These are phyloP conservation scores for Andrena minutula DNA, from an alignment of 2,888 invertebrate genomes.

Conservation along the genomic window DNA sequence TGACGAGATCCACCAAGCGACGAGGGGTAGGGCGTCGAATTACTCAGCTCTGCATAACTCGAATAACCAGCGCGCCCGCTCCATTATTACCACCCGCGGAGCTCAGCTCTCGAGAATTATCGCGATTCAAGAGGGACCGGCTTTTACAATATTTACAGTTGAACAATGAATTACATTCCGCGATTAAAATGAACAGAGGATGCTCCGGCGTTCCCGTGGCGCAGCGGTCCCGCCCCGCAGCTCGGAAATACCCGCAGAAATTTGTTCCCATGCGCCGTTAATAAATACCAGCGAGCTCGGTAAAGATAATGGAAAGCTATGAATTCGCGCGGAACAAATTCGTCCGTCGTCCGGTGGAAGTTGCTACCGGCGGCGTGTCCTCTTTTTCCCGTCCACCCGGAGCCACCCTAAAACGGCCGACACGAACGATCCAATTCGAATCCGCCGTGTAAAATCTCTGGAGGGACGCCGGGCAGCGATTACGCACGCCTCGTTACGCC, in stretches of 20 bases:
- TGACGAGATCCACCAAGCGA: constrained; percentile 12
- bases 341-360: background rate
- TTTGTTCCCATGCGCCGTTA: background rate
- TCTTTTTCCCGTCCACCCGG: no score
- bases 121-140: background rate
- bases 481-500: constrained; percentile 49
- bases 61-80: constrained; percentile 31
- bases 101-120: constrained; percentile 1
- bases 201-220: background rate
- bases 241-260: background rate
- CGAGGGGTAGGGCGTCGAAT: constrained; percentile 7
- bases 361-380: background rate
- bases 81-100: constrained; percentile 22
- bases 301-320: constrained; percentile 33
- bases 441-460: constrained; percentile 23
- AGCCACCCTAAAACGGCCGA: background rate
- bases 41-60: constrained; percentile 24
- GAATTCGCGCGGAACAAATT: constrained; percentile 7
- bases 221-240: no score
- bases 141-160: constrained; percentile 29
- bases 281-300: constrained; percentile 15
- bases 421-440: constrained; percentile 8
- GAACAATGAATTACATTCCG: constrained; percentile 25
- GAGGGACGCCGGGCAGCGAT: constrained; percentile 31
- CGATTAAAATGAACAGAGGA: background rate